Percentiles rank a stretch among this genome's conserved stretches.
Conservation (phyloP, 1,140 invertebrate genomes). For the Drosophila chauvacae region DNA sequence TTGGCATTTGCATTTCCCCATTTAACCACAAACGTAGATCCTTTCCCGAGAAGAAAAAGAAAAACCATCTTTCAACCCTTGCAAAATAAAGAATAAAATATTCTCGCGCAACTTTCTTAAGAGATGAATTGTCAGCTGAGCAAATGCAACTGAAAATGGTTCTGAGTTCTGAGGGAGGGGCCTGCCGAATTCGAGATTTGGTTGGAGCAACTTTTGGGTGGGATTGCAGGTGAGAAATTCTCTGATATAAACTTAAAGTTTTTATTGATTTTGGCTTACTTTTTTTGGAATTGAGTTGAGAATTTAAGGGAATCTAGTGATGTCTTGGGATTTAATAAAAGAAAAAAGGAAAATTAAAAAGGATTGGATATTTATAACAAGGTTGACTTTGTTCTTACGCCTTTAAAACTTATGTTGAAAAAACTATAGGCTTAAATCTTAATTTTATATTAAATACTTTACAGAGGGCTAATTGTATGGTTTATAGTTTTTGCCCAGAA, state of each 20-base stretch:
- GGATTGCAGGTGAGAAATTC: constrained; percentile 22
- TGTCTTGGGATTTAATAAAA: not conserved
- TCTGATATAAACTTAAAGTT: constrained; percentile 10
- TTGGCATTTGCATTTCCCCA: constrained; percentile 58
- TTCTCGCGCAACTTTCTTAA: constrained; percentile 37
- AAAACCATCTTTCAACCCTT: constrained; percentile 6
- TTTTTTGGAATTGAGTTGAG: not conserved
- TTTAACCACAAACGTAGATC: constrained; percentile 17
- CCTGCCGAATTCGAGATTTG: not conserved
- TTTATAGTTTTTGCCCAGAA: not conserved
- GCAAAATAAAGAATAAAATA: constrained; percentile 17
- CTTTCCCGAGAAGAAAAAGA: not conserved
- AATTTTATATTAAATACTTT: not conserved
- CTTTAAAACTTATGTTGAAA: not conserved
- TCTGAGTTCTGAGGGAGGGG: constrained; percentile 3
- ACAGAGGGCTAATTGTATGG: not conserved
- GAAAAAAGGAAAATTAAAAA: not conserved
- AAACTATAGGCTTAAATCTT: not conserved
- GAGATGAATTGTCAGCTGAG: constrained; percentile 53
- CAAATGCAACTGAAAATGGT: constrained; percentile 40
- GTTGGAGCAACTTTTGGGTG: constrained; percentile 11
- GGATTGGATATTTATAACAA: not conserved
- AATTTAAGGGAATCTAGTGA: not conserved
- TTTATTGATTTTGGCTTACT: constrained; percentile 37
- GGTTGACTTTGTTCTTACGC: too few relatives aligned